These are phyloP conservation scores for Polymixis lichenea DNA, from an alignment of 2,888 invertebrate species.

Conservation along the genomic window DNA sequence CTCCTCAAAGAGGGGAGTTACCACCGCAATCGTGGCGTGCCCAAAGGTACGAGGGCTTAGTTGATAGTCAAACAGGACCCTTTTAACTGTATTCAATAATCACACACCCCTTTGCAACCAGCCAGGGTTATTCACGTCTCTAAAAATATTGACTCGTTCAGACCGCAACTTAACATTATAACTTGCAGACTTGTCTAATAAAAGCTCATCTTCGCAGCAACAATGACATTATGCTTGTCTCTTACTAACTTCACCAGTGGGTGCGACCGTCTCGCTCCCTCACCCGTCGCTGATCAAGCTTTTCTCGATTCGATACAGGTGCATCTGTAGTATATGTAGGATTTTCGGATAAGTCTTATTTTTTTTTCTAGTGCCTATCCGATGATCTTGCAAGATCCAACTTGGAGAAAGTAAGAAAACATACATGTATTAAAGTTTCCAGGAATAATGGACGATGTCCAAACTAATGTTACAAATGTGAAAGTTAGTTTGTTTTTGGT, in stretches of 20 bases:
- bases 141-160: conserved; percentile 40
- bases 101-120: neutral
- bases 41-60: too few species aligned
- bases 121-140: conserved; percentile 33
- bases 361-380: neutral
- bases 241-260: conserved; percentile 34
- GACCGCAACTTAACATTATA: conserved; percentile 43
- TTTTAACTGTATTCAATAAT: too few species aligned
- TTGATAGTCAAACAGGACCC: too few species aligned
- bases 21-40: too few species aligned
- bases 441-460: too few species aligned
- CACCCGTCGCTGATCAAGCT: conserved; percentile 64
- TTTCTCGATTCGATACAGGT: conserved; percentile 68
- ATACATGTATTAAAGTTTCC: neutral
- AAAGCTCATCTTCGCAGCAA: conserved; percentile 54
- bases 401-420: neutral
- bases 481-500: too few species aligned
- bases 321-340: conserved; percentile 60
- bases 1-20: too few species aligned
- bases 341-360: conserved; percentile 1
- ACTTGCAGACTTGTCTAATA: conserved; percentile 64
- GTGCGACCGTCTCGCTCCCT: conserved; percentile 40
- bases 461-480: too few species aligned
- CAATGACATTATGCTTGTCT: conserved; percentile 38
- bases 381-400: neutral